A percentile compares a stretch with the other conserved stretches of the same genome.
Evolutionary conservation across 53 echinoderm and acorn worm genomes (phyloP).

Genomic region (Stichopus horrens): DNA sequence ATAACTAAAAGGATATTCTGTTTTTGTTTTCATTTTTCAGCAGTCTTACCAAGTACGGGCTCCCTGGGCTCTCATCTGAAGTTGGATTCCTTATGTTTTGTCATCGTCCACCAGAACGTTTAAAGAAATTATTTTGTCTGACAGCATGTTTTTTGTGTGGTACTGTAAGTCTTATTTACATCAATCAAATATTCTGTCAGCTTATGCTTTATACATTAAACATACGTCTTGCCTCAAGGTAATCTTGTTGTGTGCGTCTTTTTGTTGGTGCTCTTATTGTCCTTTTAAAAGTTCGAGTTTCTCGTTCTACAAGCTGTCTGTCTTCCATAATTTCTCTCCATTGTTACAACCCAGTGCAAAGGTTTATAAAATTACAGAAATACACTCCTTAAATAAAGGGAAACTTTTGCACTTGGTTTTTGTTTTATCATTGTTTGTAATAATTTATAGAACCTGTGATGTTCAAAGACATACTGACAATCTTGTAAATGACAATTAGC

Average conservation of each 20-base stretch:
- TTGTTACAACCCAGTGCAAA: too few species aligned
- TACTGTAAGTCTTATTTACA: neutral
- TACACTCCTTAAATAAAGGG: too few species aligned
- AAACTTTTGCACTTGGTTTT: too few species aligned
- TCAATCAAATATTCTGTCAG: neutral
- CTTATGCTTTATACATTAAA: neutral
- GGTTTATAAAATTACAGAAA: too few species aligned
- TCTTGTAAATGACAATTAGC: too few species aligned
- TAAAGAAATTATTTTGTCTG: neutral
- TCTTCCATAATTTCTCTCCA: too few species aligned
- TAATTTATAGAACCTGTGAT: too few species aligned
- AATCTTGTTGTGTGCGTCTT: neutral
- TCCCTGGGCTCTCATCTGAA: conserved; percentile 60
- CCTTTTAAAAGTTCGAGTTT: too few species aligned
- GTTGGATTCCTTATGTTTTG: neutral
- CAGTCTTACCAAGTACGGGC: conserved; percentile 59
- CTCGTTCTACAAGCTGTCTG: too few species aligned
- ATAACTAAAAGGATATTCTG: neutral
- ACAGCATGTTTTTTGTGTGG: neutral
- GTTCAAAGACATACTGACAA: too few species aligned
- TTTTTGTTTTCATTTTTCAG: conserved; percentile 35
- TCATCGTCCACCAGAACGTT: neutral
- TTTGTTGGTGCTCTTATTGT: neutral
- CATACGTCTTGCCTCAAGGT: conserved; percentile 10
- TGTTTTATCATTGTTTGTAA: too few species aligned